phyloP scores from a whole-genome alignment of 2,113 vertebrate species.

The Catharus minimus region DNA sequence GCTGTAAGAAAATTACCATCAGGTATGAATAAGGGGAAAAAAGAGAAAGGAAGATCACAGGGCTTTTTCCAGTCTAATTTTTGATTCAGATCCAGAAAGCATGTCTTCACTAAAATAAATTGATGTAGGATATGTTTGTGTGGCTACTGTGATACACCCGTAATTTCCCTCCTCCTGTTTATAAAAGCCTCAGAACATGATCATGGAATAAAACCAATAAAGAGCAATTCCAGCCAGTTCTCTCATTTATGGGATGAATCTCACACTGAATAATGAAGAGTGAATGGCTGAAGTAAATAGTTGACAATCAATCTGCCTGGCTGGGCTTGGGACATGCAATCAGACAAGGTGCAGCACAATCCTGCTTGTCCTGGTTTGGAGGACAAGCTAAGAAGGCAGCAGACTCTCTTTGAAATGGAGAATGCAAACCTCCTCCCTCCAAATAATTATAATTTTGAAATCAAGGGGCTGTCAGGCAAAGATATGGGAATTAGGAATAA shows the following conservation, averaged over 20 bases:
- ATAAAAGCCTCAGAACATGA: slow-evolving; percentile 37
- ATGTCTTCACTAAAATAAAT: slow-evolving; percentile 16
- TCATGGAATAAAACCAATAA: slow-evolving; percentile 44
- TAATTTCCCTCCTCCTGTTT: slow-evolving; percentile 52
- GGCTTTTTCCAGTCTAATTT: background rate
- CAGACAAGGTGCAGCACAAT: background rate
- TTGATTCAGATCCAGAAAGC: background rate
- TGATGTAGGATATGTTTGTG: slow-evolving; percentile 16
- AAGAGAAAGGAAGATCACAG: background rate
- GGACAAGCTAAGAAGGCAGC: no score
- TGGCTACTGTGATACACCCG: slow-evolving; percentile 32
- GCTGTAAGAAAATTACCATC: background rate
- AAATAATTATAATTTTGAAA: no score
- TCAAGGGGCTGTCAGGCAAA: no score
- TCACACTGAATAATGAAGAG: slow-evolving; percentile 59
- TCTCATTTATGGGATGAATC: slow-evolving; percentile 37
- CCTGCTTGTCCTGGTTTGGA: no score
- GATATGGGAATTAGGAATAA: no score
- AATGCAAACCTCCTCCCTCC: no score
- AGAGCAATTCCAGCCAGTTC: slow-evolving; percentile 19
- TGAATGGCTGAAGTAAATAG: slow-evolving; percentile 42
- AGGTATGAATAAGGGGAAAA: background rate
- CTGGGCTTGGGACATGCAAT: background rate
- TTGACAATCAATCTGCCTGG: slow-evolving; percentile 21
- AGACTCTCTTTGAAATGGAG: no score